Percentiles rank a stretch among this genome's conserved stretches.
Conservation (phyloP, 2,888 invertebrate genomes). For the Lithophane ornitopus region DNA sequence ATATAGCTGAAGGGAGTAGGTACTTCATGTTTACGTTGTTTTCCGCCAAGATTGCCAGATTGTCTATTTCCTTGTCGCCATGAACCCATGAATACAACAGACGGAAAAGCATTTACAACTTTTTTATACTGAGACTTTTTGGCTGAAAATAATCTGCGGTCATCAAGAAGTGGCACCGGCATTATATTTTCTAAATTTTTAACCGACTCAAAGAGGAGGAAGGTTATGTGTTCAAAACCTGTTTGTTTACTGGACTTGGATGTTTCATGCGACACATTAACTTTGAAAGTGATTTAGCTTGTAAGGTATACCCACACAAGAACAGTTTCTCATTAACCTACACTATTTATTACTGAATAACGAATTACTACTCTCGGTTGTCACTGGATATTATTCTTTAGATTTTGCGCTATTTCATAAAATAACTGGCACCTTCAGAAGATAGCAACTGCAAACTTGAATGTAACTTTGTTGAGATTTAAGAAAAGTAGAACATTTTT, state of each 20-base stretch:
- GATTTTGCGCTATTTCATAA: constrained; percentile 1
- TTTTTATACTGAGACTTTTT: background rate
- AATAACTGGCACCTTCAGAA: background rate
- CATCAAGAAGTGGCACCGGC: background rate
- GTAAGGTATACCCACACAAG: background rate
- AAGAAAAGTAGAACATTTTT: background rate
- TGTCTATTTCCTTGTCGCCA: background rate
- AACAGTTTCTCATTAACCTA: background rate
- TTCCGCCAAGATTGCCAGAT: background rate
- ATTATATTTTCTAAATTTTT: background rate
- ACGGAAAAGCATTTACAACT: background rate
- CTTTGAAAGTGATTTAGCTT: constrained; percentile 19
- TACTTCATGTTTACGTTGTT: background rate
- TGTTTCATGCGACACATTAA: background rate
- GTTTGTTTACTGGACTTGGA: constrained; percentile 3
- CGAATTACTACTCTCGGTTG: constrained; percentile 58
- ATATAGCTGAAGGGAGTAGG: background rate
- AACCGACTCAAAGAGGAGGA: background rate
- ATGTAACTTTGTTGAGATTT: constrained; percentile 54
- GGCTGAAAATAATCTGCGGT: background rate
- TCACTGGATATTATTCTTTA: constrained; percentile 50
- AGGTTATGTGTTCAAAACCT: background rate
- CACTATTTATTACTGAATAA: constrained; percentile 36
- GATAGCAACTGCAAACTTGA: background rate
- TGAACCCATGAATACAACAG: constrained; percentile 10